Evolutionary conservation across 2,113 vertebrate species (phyloP), one percentile per base, ranked within the genome.

Genomic region (Dryoscopus gambensis): DNA sequence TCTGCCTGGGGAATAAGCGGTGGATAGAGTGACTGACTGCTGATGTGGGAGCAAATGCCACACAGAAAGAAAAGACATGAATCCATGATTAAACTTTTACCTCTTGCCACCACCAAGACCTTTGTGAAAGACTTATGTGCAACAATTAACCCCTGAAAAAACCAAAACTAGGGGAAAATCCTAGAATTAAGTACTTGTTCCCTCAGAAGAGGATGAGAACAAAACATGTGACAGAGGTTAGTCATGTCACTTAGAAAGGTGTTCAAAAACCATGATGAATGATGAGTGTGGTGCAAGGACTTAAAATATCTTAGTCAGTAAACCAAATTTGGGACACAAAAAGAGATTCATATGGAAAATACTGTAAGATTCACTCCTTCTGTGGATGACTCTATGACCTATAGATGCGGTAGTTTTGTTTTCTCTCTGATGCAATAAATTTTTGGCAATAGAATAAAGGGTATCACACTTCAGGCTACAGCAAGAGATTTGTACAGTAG

Each of bases 1-100:
- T 93, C 92, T 94, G 90, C 84, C 92, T 95, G 84, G 84, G 93
- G 91, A 96, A 96, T 95, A 94, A 30, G 35, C 3, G 1, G 67
- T 87, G 81, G 96, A 96, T 92, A 93, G 83, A 91, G 95, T 95
- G 87, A 93, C 71, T 21, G 78, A 53, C 69, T 59, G 77, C 89
- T 89, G 74, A 53, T 56, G 80, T 31, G 69, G 68, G 22, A 71
- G 62, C 12, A 7, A 87, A 47, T 31, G 62, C 40, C 62, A 63
- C 1, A 1, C 47, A 81, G 87, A 91, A 77, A 85, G 78, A 71
- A 78, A 74, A 65, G 53, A 94, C 47, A 30, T 64, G 73, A 71
- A 71, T 23, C 59, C 50, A 37, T 49, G 91, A 86, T 65, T 62
- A 90, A 85, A 71, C n/a, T 69, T 85, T 52, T 73, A 62, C 33